These are phyloP conservation scores for Mizuhopecten yessoensis DNA, from an alignment of 1,140 invertebrate genomes.

Conservation along the genomic window DNA sequence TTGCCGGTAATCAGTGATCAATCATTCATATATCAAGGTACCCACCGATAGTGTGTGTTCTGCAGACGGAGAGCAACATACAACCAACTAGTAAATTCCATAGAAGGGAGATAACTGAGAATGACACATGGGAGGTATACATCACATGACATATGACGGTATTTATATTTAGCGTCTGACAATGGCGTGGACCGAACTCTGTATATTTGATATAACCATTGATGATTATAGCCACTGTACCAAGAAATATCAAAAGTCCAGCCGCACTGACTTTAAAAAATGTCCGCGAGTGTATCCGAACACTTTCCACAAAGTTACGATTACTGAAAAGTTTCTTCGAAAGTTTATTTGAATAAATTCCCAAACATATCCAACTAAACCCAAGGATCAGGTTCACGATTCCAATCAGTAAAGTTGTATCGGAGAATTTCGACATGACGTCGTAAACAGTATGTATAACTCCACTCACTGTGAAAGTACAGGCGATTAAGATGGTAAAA, in stretches of 20 bases:
- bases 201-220: conserved; percentile 72
- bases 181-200: conserved; percentile 70
- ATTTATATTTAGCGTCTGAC: conserved; percentile 75
- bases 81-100: conserved; percentile 83
- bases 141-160: conserved; percentile 80
- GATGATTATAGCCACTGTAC: conserved; percentile 62
- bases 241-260: conserved; percentile 74
- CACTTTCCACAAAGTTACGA: conserved; percentile 81
- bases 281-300: conserved; percentile 83
- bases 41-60: conserved; percentile 84
- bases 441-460: conserved; percentile 80
- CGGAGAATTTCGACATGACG: conserved; percentile 78
- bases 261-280: conserved; percentile 81
- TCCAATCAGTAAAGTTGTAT: conserved; percentile 79
- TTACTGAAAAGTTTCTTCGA: conserved; percentile 79
- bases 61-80: conserved; percentile 83
- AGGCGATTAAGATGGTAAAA: conserved; percentile 76
- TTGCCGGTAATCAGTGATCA: too few species aligned
- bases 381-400: conserved; percentile 78
- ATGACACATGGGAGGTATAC: conserved; percentile 78
- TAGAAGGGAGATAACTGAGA: conserved; percentile 77
- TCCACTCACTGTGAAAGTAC: conserved; percentile 71
- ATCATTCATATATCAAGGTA: neutral
- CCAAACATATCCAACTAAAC: conserved; percentile 78
- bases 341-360: conserved; percentile 80